Base-by-base conservation (phyloP, 1,140 invertebrate species). In the Dolichoris vasculosae region DNA sequence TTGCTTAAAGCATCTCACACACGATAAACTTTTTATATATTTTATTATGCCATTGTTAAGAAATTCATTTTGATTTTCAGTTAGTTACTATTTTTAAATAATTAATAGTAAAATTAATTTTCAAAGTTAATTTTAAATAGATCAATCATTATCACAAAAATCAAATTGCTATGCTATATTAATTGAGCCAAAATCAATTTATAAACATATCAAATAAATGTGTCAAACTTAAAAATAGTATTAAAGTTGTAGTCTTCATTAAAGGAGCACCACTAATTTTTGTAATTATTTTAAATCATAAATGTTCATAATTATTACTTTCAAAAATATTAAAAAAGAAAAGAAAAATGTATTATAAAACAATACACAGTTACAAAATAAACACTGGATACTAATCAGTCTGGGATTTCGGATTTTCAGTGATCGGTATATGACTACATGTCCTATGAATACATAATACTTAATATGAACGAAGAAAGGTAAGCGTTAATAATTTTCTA, bases 381-480 rank as follows among this genome's bases (percentile, higher is more conserved):
- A 69, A 38, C 67, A 38, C 32, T 69, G 15, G 40, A 69, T 30
- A 17, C 1, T 69, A 15, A 35, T 69, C 67, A 20, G n/a, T 43
- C 15, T 7, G 8, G 0, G 26, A 3, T 38, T 2, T n/a, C 20
- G 4, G 43, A 1, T 11, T 73, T 23, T 2, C 38, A 73, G 8
- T n/a, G 26, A 59, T 59, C 9, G 23, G 20, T 55, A 59, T 59
- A n/a, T 26, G 11, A 26, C 32, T 23, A 15, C 20, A 40, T n/a
- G 69, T 43, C 69, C 69, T 73, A 26, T 73, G 69, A 73, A 73
- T 32, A 32, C 38, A n/a, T 73, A 73, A 73, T n/a, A 11, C 26
- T 73, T n/a, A 43, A 43, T 26, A 17, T 43, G 7, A 7, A n/a
- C 6, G 23, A 6, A 40, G 67, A 38, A 38, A 73, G 69, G 38